Conservation (phyloP, 2,888 invertebrate genomes). For the Tubulanus polymorphus region DNA sequence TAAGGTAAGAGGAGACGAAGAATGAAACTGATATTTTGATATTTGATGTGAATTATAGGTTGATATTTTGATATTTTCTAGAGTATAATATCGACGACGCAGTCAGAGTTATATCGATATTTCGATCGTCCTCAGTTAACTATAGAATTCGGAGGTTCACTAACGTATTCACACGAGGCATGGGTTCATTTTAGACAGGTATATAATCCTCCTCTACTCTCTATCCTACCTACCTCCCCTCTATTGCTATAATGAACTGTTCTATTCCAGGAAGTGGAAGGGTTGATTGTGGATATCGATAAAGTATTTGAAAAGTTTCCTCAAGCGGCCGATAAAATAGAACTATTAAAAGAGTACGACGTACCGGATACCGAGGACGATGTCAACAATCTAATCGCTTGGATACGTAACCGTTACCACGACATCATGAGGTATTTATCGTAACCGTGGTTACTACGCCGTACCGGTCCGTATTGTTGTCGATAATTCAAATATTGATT, state of each 20-base stretch:
- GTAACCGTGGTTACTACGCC: neutral
- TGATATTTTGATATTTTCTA: neutral
- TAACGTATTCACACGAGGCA: neutral
- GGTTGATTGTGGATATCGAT: neutral
- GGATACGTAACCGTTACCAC: neutral
- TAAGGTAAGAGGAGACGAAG: neutral
- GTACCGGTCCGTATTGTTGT: no score
- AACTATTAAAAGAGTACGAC: neutral
- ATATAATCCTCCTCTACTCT: no score
- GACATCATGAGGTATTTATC: neutral
- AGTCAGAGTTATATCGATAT: neutral
- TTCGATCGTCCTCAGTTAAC: neutral
- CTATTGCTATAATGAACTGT: neutral
- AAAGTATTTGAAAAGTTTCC: neutral
- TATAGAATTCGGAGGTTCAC: neutral
- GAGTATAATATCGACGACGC: neutral
- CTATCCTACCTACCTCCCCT: neutral
- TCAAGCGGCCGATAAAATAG: neutral
- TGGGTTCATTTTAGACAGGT: neutral
- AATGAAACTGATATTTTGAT: neutral
- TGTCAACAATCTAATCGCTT: neutral
- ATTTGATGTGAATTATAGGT: neutral
- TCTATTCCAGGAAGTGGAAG: neutral
- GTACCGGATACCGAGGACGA: neutral
- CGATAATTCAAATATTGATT: no score